Conservation (phyloP, 2,888 invertebrate genomes). For the Cantharis nigra region DNA sequence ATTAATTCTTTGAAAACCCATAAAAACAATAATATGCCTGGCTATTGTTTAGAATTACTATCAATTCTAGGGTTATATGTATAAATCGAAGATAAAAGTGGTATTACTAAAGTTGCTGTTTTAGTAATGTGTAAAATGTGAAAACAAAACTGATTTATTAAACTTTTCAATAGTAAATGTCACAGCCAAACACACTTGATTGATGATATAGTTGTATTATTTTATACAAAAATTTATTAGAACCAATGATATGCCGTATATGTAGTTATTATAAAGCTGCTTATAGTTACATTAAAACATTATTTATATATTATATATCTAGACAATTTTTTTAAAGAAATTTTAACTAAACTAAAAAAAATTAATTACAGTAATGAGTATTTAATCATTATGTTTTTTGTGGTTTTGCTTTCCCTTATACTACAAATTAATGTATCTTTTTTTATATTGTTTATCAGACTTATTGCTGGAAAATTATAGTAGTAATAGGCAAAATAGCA, state of each 20-base stretch:
- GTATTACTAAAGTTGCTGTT: conserved; percentile 31
- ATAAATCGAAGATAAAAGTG: conserved; percentile 17
- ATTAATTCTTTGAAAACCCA: neutral
- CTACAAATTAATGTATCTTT: no score
- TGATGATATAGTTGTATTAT: conserved; percentile 29
- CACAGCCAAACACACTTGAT: conserved; percentile 25
- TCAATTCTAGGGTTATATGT: conserved; percentile 17
- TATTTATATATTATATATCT: neutral
- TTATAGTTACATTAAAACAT: neutral
- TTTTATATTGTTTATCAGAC: no score
- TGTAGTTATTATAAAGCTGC: neutral
- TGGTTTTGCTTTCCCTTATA: neutral
- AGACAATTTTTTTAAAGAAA: neutral
- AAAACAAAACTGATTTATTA: conserved; percentile 35
- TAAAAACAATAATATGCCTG: neutral
- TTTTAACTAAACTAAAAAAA: neutral
- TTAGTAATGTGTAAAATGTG: conserved; percentile 34
- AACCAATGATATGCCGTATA: neutral
- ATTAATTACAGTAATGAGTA: neutral
- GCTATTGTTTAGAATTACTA: conserved; percentile 9
- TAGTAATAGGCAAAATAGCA: no score
- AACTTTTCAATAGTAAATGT: conserved; percentile 36
- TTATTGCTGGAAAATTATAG: no score
- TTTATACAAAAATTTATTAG: conserved; percentile 5
- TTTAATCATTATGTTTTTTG: neutral